Percentiles rank a stretch among this genome's conserved stretches.
These are phyloP conservation scores for Camponotus vicinus DNA, from an alignment of 1,140 invertebrate species.

Conservation along the genomic window DNA sequence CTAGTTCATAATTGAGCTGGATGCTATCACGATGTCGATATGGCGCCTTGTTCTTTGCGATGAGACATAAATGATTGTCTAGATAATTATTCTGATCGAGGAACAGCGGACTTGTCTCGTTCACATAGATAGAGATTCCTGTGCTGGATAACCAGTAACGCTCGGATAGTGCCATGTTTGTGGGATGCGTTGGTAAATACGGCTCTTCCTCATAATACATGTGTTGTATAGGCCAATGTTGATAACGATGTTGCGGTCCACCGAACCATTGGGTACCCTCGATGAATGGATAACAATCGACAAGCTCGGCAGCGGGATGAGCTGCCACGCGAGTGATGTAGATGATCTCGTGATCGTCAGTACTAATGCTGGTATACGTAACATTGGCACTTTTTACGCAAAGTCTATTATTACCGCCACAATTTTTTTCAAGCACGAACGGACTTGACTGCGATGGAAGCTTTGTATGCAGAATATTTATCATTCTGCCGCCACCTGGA, in stretches of 20 bases:
- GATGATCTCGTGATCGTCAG: constrained; percentile 64
- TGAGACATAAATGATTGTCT: constrained; percentile 88
- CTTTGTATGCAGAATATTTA: constrained; percentile 9
- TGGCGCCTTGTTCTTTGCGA: constrained; percentile 87
- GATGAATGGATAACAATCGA: constrained; percentile 76
- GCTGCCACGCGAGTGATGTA: constrained; percentile 60
- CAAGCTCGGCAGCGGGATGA: constrained; percentile 61
- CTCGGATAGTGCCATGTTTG: constrained; percentile 90
- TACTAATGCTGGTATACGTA: constrained; percentile 71
- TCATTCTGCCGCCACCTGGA: constrained; percentile 33
- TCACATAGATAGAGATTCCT: constrained; percentile 89
- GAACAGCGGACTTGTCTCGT: constrained; percentile 89
- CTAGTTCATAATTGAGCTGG: constrained; percentile 88
- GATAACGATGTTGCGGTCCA: constrained; percentile 87
- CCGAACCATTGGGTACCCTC: constrained; percentile 87
- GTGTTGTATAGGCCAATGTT: constrained; percentile 90
- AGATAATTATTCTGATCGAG: constrained; percentile 90
- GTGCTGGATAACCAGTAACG: constrained; percentile 92
- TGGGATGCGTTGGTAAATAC: constrained; percentile 88
- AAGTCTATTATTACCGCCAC: constrained; percentile 50
- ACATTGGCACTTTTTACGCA: constrained; percentile 64
- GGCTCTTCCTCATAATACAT: constrained; percentile 87
- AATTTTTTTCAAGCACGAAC: constrained; percentile 9
- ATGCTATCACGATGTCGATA: constrained; percentile 81
- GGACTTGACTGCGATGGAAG: background rate